These are phyloP conservation scores for Heterochromis multidens DNA, from an alignment of 2,113 vertebrate genomes.

Conservation along the genomic window DNA sequence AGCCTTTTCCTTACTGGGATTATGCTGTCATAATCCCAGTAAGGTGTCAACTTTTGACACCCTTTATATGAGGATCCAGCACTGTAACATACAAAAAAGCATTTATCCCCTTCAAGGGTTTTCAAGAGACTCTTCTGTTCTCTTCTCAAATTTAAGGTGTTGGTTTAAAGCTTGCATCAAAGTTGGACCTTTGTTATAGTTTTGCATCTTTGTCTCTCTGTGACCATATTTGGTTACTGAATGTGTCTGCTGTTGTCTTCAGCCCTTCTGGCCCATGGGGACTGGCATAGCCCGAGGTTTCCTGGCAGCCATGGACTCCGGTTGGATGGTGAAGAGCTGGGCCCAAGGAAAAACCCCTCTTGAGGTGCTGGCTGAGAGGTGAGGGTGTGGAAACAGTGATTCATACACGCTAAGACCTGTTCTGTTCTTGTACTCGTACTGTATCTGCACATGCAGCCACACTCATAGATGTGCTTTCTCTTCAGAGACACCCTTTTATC, in stretches of 20 bases:
- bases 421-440: not conserved
- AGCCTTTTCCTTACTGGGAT: rapidly evolving
- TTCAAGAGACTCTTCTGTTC: not conserved
- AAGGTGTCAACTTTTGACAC: not conserved
- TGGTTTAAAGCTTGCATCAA: not conserved
- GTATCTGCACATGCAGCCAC: not conserved
- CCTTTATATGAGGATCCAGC: not conserved
- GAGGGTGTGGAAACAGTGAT: constrained; percentile 56
- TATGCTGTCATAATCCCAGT: too few species aligned
- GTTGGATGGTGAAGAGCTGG: constrained; percentile 98
- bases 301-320: constrained; percentile 94
- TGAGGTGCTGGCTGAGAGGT: constrained; percentile 98
- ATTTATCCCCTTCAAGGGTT: not conserved
- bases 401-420: not conserved
- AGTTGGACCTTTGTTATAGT: not conserved
- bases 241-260: constrained; percentile 23
- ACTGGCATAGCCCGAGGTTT: constrained; percentile 97
- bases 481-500: constrained; percentile 57
- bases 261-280: constrained; percentile 99
- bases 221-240: constrained; percentile 46
- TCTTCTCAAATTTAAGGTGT: not conserved
- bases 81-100: not conserved
- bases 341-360: constrained; percentile 86
- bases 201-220: not conserved
- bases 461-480: not conserved